Base-by-base conservation (phyloP, 2,888 invertebrate genomes). In the Dryadula phaetusa region DNA sequence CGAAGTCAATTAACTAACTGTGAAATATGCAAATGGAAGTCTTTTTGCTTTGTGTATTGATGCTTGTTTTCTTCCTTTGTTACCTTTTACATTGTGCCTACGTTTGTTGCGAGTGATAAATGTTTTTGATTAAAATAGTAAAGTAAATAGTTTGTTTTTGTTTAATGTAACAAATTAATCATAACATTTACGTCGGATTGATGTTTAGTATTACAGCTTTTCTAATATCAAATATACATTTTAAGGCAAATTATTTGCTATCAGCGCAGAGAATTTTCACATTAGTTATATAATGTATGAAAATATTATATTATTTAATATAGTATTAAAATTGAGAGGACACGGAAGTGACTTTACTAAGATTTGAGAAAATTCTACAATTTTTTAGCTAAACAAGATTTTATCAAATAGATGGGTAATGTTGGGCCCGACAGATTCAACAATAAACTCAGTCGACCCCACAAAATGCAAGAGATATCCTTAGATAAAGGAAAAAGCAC, bases 1-100 rank as follows among this genome's bases (percentile, higher is more conserved):
- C 76, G 78, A 84, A 83, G 81, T 81, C 84, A 84, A 85, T 84
- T 82, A 85, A 81, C 78, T 77, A 78, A 79, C 80, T 83, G 85
- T 85, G 83, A 86, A 86, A 87, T 84, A 84, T 86, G 85, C 81
- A 85, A 84, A 82, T 79, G 75, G 76, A 79, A 73, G 63, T 72
- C 60, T 67, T 70, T 72, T 75, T 74, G 73, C 71, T 73, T 67
- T 72, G 67, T 72, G 67, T 69, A 70, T 71, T 65, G 69, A 68
- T 72, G 70, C 67, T 69, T 73, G 67, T 69, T 70, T 70, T 71
- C 70, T 71, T 67, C 64, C 63, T 73, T 70, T 72, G 70, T 74
- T 64, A 64, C 64, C 49, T 70, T 64, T 60, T 58, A 67, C 68
- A 62, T 40, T 10, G 37, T 56, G 22, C 22, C 54, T 56, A 53